Conservation (phyloP, 2,113 vertebrate species). For the Ctenomys sociabilis region DNA sequence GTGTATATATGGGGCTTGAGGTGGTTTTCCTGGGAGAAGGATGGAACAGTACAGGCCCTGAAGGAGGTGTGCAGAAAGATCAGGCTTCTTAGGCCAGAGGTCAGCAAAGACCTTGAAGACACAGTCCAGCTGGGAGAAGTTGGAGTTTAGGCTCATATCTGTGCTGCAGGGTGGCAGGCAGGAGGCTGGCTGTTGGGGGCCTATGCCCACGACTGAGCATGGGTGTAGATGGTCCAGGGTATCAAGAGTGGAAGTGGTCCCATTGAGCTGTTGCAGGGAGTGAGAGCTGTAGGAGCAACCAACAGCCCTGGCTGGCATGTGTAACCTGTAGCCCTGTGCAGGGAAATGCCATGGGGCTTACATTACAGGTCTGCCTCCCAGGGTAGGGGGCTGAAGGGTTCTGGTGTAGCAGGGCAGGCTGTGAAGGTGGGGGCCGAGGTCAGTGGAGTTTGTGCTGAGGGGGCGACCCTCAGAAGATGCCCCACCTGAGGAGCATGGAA, state of each 20-base stretch:
- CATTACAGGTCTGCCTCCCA: background rate
- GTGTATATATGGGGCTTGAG: background rate
- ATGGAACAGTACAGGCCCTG: rapidly evolving
- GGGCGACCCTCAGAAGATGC: background rate
- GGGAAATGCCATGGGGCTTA: background rate
- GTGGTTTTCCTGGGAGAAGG: background rate
- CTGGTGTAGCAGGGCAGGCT: background rate
- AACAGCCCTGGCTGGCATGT: too few relatives aligned
- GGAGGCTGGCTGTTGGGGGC: background rate
- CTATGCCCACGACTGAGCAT: background rate
- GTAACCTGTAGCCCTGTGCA: background rate
- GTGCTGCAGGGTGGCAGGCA: background rate
- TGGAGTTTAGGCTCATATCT: background rate
- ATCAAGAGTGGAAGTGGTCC: background rate
- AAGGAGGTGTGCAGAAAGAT: background rate
- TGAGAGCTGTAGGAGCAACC: rapidly evolving
- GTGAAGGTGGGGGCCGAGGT: background rate
- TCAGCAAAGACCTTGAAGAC: background rate
- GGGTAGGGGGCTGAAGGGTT: background rate
- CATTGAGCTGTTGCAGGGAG: background rate
- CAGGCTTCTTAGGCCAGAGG: background rate
- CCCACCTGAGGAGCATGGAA: background rate
- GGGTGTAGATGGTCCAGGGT: background rate
- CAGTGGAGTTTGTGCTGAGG: background rate
- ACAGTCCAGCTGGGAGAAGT: background rate